Evolutionary conservation across 2,113 vertebrate genomes (phyloP).

Genomic region (Platycercus adscitus): DNA sequence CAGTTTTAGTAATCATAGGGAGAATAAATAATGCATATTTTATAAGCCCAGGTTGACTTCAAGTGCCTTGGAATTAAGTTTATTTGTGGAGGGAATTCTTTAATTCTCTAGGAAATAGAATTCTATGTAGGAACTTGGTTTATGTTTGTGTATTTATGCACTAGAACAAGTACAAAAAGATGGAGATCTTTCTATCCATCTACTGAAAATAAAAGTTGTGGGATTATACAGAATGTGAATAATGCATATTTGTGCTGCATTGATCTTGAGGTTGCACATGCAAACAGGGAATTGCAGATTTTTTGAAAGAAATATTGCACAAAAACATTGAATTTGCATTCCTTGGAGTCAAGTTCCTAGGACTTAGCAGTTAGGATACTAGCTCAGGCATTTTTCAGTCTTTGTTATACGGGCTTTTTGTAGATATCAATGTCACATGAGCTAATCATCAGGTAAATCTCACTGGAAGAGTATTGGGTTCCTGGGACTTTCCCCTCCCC

Average conservation of each 20-base stretch:
- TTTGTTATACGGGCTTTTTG: background rate
- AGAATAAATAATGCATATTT: background rate
- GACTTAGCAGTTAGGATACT: background rate
- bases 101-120: background rate
- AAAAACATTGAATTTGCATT: background rate
- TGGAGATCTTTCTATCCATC: background rate
- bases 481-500: background rate
- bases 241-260: background rate
- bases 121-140: background rate
- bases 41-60: background rate
- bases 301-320: background rate
- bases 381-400: background rate
- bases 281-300: background rate
- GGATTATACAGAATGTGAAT: background rate
- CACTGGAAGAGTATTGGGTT: fast-evolving
- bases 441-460: background rate
- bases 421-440: background rate
- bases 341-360: background rate
- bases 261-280: background rate
- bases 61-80: background rate
- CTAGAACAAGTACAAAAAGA: background rate
- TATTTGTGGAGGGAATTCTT: background rate
- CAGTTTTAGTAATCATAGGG: background rate
- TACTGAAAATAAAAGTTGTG: background rate
- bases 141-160: background rate